Base-by-base conservation (phyloP, 1,140 invertebrate genomes). In the Harpegnathos saltator region DNA sequence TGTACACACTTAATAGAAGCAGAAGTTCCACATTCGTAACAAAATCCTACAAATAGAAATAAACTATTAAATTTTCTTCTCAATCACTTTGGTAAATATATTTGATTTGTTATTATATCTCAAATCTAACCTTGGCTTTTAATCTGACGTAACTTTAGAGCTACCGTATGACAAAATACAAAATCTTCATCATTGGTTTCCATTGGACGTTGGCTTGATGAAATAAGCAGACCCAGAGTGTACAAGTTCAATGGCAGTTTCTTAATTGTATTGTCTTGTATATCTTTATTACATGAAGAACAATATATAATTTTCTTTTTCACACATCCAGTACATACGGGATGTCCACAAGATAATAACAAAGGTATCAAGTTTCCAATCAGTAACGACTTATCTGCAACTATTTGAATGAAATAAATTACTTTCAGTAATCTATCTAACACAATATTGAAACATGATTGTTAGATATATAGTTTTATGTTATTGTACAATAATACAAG, bases 291-390 rank as follows among this genome's bases (percentile, higher is more conserved):
- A 38, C 90, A 92, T 0, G 75, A 0, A 65, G 63, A 17, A 19
- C 90, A 91, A 2, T 54, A 44, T 56, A 63, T 85, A n/a, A 69
- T 65, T 15, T 5, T 5, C n/a, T 44, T 48, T 12, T 84, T 87
- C 14, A 88, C 19, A 84, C 94, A 94, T 14, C 66, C 78, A 24
- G 90, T 84, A 72, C 94, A 95, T 66, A 93, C 81, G 1, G 91
- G 24, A 87, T 95, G 94, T 7, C 94, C 94, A 85, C 94, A 95
- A 4, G 86, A 66, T 56, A 94, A 83, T 14, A 94, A 82, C 11
- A 94, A 87, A 5, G 94, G 94, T 12, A 91, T 44, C 17, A 61
- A 65, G 14, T 22, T 69, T 38, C 66, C 48, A 11, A 38, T 66
- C 74, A 66, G 73, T 38, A 77, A 77, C 74, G 54, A 56, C 58